phyloP scores from a whole-genome alignment of 2,113 vertebrate species.

The Albula goreensis region DNA sequence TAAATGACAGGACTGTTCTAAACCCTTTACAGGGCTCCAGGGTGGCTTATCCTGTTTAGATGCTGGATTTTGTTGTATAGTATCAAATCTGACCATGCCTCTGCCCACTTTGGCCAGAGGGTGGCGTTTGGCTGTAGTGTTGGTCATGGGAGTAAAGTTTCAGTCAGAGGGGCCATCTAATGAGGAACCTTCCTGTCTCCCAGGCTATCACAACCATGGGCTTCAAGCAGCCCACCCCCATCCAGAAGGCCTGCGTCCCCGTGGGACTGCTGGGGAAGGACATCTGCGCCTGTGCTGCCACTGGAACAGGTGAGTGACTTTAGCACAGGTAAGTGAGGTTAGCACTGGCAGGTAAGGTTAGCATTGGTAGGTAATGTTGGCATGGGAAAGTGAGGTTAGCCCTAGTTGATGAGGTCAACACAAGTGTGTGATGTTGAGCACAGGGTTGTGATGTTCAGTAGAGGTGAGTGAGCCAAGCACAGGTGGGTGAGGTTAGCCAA shows the following conservation, averaged over 20 bases:
- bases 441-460: slow-evolving; percentile 60
- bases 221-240: slow-evolving; percentile 90
- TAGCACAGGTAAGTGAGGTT: background rate
- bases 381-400: too few species aligned
- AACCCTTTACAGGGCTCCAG: background rate
- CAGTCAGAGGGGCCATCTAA: too few species aligned
- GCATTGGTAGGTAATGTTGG: too few species aligned
- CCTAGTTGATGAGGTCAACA: too few species aligned
- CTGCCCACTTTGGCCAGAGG: too few species aligned
- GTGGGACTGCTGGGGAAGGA: slow-evolving; percentile 91
- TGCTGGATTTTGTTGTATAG: too few species aligned
- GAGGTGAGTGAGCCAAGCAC: background rate
- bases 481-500: slow-evolving; percentile 62
- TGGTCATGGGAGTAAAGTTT: too few species aligned
- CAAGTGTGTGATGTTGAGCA: slow-evolving; percentile 52
- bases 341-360: background rate
- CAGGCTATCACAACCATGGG: slow-evolving; percentile 89
- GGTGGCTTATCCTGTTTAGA: too few species aligned
- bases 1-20: background rate
- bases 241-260: slow-evolving; percentile 96
- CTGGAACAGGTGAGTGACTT: slow-evolving; percentile 82
- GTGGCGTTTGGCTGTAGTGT: too few species aligned
- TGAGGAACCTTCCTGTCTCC: slow-evolving; percentile 1
- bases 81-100: too few species aligned
- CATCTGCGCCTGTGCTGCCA: slow-evolving; percentile 94